phyloP scores from a whole-genome alignment of 2,113 vertebrate genomes.

The Spea multiplicata region DNA sequence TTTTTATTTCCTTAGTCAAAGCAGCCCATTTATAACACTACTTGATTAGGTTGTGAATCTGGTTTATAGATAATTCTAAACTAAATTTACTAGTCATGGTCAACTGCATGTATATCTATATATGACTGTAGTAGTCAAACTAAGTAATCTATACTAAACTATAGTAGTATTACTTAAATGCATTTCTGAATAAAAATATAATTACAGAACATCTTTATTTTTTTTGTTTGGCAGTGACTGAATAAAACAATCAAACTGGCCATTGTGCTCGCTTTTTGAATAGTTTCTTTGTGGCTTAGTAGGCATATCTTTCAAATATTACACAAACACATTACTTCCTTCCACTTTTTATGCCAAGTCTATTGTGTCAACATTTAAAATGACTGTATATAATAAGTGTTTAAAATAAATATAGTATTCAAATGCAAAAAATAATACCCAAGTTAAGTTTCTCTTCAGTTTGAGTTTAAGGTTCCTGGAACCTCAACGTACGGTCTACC shows the following conservation, averaged over 20 bases:
- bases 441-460: neutral
- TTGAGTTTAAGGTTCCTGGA: no score
- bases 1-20: no score
- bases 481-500: no score
- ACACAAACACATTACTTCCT: conserved; percentile 51
- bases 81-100: no score
- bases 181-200: conserved; percentile 11
- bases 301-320: conserved; percentile 25
- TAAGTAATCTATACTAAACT: no score
- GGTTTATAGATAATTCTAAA: no score
- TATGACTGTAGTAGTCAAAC: no score
- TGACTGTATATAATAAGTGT: conserved; percentile 6
- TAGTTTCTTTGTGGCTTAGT: conserved; percentile 36
- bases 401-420: neutral
- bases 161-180: neutral
- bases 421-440: neutral
- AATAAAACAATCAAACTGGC: conserved; percentile 1
- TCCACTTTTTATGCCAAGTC: conserved; percentile 58
- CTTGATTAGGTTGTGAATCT: no score
- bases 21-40: no score
- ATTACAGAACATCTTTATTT: neutral
- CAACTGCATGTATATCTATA: no score
- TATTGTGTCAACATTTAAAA: conserved; percentile 61
- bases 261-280: conserved; percentile 29
- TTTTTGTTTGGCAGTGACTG: conserved; percentile 27